A percentile compares a stretch with the other conserved stretches of the same genome.
Conservation (phyloP, 2,113 vertebrate genomes). For the Hippocampus zosterae region DNA sequence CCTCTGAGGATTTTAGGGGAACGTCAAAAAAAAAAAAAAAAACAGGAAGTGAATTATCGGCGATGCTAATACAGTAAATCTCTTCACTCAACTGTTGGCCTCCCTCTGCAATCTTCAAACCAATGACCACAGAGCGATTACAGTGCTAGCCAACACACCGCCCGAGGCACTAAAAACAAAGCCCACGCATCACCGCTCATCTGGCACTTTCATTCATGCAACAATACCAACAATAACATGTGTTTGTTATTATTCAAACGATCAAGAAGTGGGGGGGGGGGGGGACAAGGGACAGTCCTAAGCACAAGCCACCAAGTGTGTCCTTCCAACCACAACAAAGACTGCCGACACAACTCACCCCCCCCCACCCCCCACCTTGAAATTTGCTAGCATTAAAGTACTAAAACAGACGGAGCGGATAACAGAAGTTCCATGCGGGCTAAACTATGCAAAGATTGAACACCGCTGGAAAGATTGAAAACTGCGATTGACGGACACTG, state of each 20-base stretch:
- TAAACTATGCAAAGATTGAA: slow-evolving; percentile 12
- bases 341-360: not conserved
- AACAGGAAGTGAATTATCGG: slow-evolving; percentile 32
- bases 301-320: no score
- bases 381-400: slow-evolving; percentile 34
- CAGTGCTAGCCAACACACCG: not conserved
- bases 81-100: not conserved
- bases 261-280: no score
- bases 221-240: not conserved
- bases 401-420: slow-evolving; percentile 39
- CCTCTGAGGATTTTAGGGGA: slow-evolving; percentile 35
- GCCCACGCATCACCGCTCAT: not conserved
- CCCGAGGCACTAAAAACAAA: slow-evolving; percentile 6
- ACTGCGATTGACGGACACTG: not conserved
- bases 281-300: no score
- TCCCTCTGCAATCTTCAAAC: not conserved
- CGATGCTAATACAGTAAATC: slow-evolving; percentile 20
- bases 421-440: slow-evolving; percentile 31
- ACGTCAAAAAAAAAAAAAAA: slow-evolving; percentile 17
- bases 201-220: slow-evolving; percentile 7
- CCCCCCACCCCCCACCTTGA: not conserved
- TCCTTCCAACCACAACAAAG: no score
- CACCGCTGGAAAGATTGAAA: not conserved
- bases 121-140: not conserved
- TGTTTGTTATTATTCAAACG: not conserved